A percentile compares a stretch with the other conserved stretches of the same genome.
These are phyloP conservation scores for Pomatorhinus ruficollis DNA, from an alignment of 2,113 vertebrate species.

Conservation along the genomic window DNA sequence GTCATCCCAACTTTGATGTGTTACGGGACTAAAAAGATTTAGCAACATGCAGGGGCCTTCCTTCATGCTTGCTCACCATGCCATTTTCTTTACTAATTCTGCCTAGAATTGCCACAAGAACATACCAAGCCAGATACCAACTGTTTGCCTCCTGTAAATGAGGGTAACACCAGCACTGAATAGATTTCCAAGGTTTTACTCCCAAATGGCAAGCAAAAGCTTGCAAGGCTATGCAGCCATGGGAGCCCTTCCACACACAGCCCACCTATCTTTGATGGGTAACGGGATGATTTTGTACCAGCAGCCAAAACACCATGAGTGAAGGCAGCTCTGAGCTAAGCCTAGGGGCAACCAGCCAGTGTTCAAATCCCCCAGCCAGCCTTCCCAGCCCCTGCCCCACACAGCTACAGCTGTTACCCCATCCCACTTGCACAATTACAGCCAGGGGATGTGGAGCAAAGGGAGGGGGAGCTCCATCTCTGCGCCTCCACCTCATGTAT, in stretches of 20 bases:
- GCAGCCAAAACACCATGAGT: neutral
- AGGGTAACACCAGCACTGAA: neutral
- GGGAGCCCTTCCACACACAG: neutral
- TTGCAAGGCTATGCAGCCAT: neutral
- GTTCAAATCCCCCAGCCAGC: neutral
- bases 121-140: neutral
- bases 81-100: neutral
- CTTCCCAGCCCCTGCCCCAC: neutral
- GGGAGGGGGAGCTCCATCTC: neutral
- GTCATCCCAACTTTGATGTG: conserved; percentile 10
- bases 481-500: rapidly evolving
- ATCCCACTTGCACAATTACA: neutral
- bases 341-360: neutral
- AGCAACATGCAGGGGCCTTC: neutral
- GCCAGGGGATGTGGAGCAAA: neutral
- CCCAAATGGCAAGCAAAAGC: neutral
- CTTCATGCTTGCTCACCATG: neutral
- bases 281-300: rapidly evolving
- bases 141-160: neutral
- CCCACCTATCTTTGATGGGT: neutral
- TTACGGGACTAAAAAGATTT: neutral
- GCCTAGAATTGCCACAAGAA: neutral
- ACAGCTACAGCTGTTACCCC: neutral
- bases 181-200: neutral
- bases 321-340: neutral